Evolutionary conservation across 2,888 invertebrate genomes (phyloP).

Genomic region (Luperina nickerlii): DNA sequence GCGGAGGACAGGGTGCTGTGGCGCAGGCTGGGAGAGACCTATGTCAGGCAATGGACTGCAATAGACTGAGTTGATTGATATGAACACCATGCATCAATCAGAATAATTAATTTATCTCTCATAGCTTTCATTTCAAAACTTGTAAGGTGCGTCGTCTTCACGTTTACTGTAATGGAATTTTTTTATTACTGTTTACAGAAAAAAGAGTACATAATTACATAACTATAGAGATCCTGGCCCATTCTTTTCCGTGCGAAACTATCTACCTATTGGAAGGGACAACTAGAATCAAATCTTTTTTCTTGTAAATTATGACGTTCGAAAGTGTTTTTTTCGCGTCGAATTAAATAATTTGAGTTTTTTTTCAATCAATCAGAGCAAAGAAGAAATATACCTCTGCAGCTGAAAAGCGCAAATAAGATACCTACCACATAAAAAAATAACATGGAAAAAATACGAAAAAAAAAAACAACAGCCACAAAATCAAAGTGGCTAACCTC

Average conservation of each 20-base stretch:
- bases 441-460: neutral
- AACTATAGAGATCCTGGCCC: neutral
- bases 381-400: neutral
- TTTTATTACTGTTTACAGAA: neutral
- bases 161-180: neutral
- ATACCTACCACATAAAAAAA: neutral
- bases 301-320: neutral
- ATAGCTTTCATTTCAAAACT: too few relatives aligned
- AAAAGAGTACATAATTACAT: neutral
- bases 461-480: conserved; percentile 10
- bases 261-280: too few relatives aligned
- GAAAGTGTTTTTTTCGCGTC: too few relatives aligned
- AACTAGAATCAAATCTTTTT: too few relatives aligned
- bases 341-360: too few relatives aligned
- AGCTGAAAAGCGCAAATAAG: neutral
- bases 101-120: too few relatives aligned
- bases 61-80: too few relatives aligned
- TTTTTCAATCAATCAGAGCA: neutral
- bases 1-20: too few relatives aligned
- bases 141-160: too few relatives aligned
- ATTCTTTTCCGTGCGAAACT: neutral
- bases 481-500: conserved; percentile 21
- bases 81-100: too few relatives aligned
- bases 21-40: too few relatives aligned
- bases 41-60: too few relatives aligned